Conservation (phyloP, 2,113 vertebrate genomes). For the Verasper variegatus region DNA sequence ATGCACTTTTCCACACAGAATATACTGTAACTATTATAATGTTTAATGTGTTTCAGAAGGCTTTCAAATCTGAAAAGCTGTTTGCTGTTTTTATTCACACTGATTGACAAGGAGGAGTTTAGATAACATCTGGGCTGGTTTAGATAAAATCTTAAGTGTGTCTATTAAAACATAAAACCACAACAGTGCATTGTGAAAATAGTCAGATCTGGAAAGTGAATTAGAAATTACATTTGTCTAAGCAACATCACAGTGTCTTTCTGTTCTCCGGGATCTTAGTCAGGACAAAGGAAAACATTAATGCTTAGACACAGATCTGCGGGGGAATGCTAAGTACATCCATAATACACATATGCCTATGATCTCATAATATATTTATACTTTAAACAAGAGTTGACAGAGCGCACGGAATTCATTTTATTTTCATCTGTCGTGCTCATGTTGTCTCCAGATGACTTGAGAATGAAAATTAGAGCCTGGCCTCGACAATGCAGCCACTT, state of each 20-base stretch:
- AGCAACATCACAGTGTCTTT: constrained; percentile 11
- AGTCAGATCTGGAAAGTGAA: not conserved
- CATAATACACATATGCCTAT: constrained; percentile 20
- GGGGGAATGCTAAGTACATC: constrained; percentile 26
- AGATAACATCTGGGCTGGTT: not conserved
- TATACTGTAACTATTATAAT: no score
- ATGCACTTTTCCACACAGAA: no score
- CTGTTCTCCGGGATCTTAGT: constrained; percentile 9
- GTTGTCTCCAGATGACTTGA: constrained; percentile 42
- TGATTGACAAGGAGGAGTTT: not conserved
- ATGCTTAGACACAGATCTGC: constrained; percentile 19
- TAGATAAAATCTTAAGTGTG: not conserved
- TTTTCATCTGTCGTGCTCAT: constrained; percentile 24
- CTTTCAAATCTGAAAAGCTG: not conserved
- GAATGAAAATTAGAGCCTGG: constrained; percentile 35
- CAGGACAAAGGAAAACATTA: constrained; percentile 17
- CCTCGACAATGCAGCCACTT: constrained; percentile 19
- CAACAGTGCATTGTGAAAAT: constrained; percentile 2
- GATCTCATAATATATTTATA: constrained; percentile 21
- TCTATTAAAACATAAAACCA: not conserved
- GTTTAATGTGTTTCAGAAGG: no score
- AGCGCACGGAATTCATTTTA: constrained; percentile 16
- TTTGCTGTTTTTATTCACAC: not conserved
- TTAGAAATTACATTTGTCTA: constrained; percentile 10
- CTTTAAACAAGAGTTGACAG: constrained; percentile 19